Percentiles rank a stretch among this genome's conserved stretches.
Conservation (phyloP, 2,888 invertebrate species). For the Elmis aenea region DNA sequence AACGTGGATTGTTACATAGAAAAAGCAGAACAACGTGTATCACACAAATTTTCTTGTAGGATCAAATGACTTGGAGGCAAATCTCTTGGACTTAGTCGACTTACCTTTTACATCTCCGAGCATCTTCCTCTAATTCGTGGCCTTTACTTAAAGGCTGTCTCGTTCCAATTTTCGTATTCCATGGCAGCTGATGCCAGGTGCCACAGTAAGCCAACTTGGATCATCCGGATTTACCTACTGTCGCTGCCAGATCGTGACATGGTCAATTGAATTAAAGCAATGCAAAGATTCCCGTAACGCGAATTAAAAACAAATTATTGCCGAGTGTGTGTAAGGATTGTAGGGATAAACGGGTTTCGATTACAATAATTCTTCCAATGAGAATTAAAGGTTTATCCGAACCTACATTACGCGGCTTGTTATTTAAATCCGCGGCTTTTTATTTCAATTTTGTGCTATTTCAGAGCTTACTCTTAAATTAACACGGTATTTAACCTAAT, state of each 20-base stretch:
- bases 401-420: slow-evolving; percentile 39
- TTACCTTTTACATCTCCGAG: slow-evolving; percentile 36
- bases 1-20: slow-evolving; percentile 9
- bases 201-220: slow-evolving; percentile 39
- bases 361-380: slow-evolving; percentile 28
- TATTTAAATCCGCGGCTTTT: slow-evolving; percentile 44
- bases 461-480: slow-evolving; percentile 44
- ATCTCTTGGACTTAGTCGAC: slow-evolving; percentile 41
- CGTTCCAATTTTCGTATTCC: slow-evolving; percentile 30
- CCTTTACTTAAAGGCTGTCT: slow-evolving; percentile 23
- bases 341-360: slow-evolving; percentile 26
- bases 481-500: slow-evolving; percentile 44
- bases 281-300: slow-evolving; percentile 24
- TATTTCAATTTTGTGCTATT: slow-evolving; percentile 45
- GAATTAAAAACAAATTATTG: slow-evolving; percentile 26
- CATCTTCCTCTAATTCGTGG: slow-evolving; percentile 30
- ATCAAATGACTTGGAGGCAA: slow-evolving; percentile 45
- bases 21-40: slow-evolving; percentile 17
- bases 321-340: slow-evolving; percentile 21
- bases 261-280: slow-evolving; percentile 39
- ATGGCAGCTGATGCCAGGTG: slow-evolving; percentile 40
- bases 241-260: slow-evolving; percentile 37
- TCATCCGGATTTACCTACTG: slow-evolving; percentile 42
- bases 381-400: slow-evolving; percentile 34
- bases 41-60: slow-evolving; percentile 45